Base-by-base conservation (phyloP, 1,140 invertebrate species). In the Zaprionus taronus region DNA sequence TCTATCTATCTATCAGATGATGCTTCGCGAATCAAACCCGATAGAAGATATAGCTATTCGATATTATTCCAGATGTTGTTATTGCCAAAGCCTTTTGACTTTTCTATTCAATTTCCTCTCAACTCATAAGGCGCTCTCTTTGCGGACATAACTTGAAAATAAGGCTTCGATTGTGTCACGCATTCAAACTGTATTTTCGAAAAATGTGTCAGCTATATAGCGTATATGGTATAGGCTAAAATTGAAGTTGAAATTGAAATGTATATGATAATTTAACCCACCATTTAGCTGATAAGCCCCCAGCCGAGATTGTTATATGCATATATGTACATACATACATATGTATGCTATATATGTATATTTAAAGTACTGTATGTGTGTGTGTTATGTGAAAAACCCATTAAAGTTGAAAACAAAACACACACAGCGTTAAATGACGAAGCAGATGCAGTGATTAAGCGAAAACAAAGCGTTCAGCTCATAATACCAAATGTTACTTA, bases 211-310 rank as follows among this genome's bases (percentile, higher is more conserved):
- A 17, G 41, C 41, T 47, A 47, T 47, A 47, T 47, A 17, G 41
- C 6, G 41, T 47, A 47, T 38, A 31, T 49, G 17, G 62, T 47
- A 22, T 28, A 56, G 44, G 24, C 17, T 24, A 64, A 70, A 31
- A 58, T 26, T 20, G 2, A 72, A 55, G 47, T 28, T 26, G 15
- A 34, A 70, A 34, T 53, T 58, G 51, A 71, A 77, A 71, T 69
- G 49, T 67, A 76, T 64, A 51, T 63, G 71, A 89, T 72, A 81
- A 70, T 83, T 79, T 72, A 89, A 73, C 84, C 84, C 81, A 83
- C 84, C 80, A 89, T 83, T 68, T 80, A 83, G 71, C 76, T 62
- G 64, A 72, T 83, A 87, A 87, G 83, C 17, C 12, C 55, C 57
- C 75, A 71, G 69, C 47, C 64, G 49, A 72, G 49, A 64, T 58